These are phyloP conservation scores for Sphenodon punctatus DNA, from an alignment of 2,797 vertebrate genomes.

Conservation along the genomic window DNA sequence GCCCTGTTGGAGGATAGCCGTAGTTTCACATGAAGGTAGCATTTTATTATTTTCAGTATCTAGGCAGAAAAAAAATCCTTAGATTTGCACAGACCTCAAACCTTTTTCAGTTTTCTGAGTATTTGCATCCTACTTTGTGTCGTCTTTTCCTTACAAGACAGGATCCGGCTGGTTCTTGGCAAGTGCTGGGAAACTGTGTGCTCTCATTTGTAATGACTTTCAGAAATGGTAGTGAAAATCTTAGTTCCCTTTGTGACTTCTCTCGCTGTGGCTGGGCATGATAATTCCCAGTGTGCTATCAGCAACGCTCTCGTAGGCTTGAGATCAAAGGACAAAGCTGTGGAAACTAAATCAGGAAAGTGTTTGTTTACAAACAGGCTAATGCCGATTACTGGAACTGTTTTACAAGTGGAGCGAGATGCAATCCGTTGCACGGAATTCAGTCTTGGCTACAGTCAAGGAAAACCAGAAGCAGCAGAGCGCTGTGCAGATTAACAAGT, in stretches of 20 bases:
- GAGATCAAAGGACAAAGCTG: too few species aligned
- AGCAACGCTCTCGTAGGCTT: too few species aligned
- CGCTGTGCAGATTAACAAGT: neutral
- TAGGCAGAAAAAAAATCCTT: conserved; percentile 25
- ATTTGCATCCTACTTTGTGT: too few species aligned
- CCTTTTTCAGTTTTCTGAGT: conserved; percentile 46
- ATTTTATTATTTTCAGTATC: conserved; percentile 42
- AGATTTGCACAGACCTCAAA: too few species aligned
- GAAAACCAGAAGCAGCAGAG: neutral
- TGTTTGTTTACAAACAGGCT: neutral
- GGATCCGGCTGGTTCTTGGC: conserved; percentile 38
- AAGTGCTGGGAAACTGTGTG: neutral
- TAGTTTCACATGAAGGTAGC: conserved; percentile 41
- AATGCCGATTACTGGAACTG: neutral
- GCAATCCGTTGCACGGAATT: neutral
- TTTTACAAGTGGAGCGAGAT: neutral
- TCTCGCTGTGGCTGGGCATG: neutral
- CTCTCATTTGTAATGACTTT: neutral
- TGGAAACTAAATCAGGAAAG: too few species aligned
- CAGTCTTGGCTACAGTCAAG: neutral
- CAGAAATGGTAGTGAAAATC: conserved; percentile 3
- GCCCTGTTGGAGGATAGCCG: conserved; percentile 18
- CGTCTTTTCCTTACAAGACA: too few species aligned
- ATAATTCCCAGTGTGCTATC: too few species aligned
- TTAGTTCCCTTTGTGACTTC: neutral